Evolutionary conservation across 1,140 invertebrate genomes (phyloP).

Genomic region (Trichomalopsis sarcophagae): DNA sequence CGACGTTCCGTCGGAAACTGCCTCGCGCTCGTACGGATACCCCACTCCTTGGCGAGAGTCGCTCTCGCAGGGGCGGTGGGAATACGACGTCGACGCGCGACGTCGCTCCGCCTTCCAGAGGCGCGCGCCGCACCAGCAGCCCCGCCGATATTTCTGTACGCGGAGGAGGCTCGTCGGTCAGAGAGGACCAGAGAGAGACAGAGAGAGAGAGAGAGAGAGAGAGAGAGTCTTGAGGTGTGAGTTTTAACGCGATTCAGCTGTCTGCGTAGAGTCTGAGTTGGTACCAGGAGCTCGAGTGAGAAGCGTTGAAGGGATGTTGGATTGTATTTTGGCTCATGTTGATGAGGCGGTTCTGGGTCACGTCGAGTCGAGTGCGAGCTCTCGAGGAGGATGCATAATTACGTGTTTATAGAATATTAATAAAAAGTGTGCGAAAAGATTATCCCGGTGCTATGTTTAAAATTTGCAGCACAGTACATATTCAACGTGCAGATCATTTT

Average conservation of each 20-base stretch:
- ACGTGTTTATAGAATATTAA: too few species aligned
- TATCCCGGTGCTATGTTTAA: too few species aligned
- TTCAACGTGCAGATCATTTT: too few species aligned
- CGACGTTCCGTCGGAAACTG: constrained; percentile 68
- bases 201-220: not conserved
- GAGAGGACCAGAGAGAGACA: not conserved
- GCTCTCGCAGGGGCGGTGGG: constrained; percentile 52
- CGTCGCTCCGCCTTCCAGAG: constrained; percentile 69
- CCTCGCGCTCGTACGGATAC: not conserved
- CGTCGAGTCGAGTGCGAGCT: not conserved
- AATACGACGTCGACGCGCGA: constrained; percentile 63
- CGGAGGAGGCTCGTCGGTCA: not conserved
- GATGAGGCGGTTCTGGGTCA: too few species aligned
- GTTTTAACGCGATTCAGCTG: not conserved
- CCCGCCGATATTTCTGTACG: not conserved
- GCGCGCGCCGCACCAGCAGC: constrained; percentile 33
- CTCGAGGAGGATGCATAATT: too few species aligned
- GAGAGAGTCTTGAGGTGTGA: not conserved
- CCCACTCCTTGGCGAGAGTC: not conserved
- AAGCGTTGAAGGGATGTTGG: not conserved
- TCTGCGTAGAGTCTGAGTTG: not conserved
- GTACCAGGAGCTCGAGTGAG: not conserved
- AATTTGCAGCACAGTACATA: too few species aligned
- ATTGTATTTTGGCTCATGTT: not conserved
- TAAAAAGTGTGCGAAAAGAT: too few species aligned